Conservation (phyloP, 2,797 vertebrate species). For the Sebastes hubbsi region DNA sequence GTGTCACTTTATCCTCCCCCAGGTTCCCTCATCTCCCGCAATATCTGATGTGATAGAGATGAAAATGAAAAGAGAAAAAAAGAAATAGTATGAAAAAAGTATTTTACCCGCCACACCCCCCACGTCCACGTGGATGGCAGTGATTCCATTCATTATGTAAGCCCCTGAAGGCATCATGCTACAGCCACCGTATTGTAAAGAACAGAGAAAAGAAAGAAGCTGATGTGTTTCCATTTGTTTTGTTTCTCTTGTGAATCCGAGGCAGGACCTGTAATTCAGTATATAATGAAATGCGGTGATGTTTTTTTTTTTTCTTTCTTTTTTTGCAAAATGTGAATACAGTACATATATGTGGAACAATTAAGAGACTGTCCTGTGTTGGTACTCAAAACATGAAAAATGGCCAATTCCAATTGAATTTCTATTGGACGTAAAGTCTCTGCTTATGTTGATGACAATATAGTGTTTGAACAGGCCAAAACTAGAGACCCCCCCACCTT, state of each 20-base stretch:
- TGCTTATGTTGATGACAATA: slow-evolving; percentile 66
- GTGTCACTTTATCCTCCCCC: slow-evolving; percentile 60
- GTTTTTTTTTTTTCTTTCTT: slow-evolving; percentile 29
- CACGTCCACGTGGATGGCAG: slow-evolving; percentile 20
- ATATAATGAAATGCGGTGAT: slow-evolving; percentile 68
- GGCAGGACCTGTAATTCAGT: slow-evolving; percentile 80
- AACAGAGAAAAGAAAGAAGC: slow-evolving; percentile 48
- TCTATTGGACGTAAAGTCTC: slow-evolving; percentile 65
- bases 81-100: slow-evolving; percentile 22
- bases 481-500: slow-evolving; percentile 14
- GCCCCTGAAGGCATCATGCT: slow-evolving; percentile 52
- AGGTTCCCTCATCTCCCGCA: slow-evolving; percentile 17
- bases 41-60: slow-evolving; percentile 11
- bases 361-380: slow-evolving; percentile 60
- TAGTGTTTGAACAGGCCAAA: slow-evolving; percentile 67
- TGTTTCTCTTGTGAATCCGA: slow-evolving; percentile 71
- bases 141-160: slow-evolving; percentile 52
- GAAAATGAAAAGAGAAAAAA: slow-evolving; percentile 24
- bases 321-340: slow-evolving; percentile 75
- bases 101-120: slow-evolving; percentile 36
- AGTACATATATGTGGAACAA: slow-evolving; percentile 67
- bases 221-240: slow-evolving; percentile 46
- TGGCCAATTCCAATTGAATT: slow-evolving; percentile 61
- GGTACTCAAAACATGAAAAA: slow-evolving; percentile 61
- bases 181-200: slow-evolving; percentile 54